phyloP scores from a whole-genome alignment of 2,797 vertebrate species.

The Acrossocheilus wenchowensis region DNA sequence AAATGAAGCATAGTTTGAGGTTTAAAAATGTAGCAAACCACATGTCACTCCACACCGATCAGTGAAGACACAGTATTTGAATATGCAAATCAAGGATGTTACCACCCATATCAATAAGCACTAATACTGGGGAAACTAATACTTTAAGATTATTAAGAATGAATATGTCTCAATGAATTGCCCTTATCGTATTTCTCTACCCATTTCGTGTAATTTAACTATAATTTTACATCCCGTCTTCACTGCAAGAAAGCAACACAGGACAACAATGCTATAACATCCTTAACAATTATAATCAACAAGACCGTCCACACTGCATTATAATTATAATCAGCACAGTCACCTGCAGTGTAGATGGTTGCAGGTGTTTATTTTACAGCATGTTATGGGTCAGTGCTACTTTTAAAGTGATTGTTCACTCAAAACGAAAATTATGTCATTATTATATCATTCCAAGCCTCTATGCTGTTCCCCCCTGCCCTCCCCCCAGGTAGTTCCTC shows the following conservation, averaged over 20 bases:
- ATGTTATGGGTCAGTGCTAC: neutral
- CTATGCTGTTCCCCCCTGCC: no score
- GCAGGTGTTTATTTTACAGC: neutral
- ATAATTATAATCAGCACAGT: neutral
- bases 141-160: neutral
- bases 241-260: neutral
- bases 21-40: neutral
- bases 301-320: neutral
- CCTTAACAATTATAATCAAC: slow-evolving; percentile 18
- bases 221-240: neutral
- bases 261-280: neutral
- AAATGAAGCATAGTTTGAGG: neutral
- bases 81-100: neutral
- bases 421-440: neutral
- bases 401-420: neutral
- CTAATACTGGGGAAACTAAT: neutral
- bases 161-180: neutral
- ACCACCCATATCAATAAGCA: neutral
- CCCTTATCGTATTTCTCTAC: neutral
- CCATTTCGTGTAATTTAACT: neutral
- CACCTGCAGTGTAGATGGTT: neutral
- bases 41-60: neutral
- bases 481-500: neutral
- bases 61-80: neutral
- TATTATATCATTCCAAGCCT: neutral